Base-by-base conservation (phyloP, 2,888 invertebrate genomes). In the Scotopteryx bipunctaria region DNA sequence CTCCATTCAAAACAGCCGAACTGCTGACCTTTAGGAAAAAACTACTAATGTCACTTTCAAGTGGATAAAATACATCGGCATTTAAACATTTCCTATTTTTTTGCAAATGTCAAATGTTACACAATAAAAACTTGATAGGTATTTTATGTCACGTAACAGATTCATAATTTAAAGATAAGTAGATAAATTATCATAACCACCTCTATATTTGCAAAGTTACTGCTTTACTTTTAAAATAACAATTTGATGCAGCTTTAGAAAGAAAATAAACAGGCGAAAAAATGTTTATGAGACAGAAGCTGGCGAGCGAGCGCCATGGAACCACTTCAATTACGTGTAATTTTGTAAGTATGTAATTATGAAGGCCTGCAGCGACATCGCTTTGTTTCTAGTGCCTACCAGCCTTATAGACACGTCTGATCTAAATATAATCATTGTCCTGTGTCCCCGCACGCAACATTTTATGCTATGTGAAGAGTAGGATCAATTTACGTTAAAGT, bases 311-410 rank as follows among this genome's bases (percentile, higher is more conserved):
- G 69, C 68, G 70, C 42, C 37, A 43, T 38, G 50, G 42, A 71
- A 71, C 70, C 70, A 66, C 75, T 66, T 64, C 71, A 74, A 78
- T 80, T 81, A 79, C 71, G 64, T 68, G 65, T 73, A 73, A 78
- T 81, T 80, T 75, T 60, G 73, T 66, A 74, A 72, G 72, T 66
- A 73, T 68, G 77, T 75, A 79, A 81, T 83, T 81, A 81, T 72
- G 61, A 54, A 61, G 66, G 65, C 61, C 67, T 70, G 64, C 53
- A 61, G 68, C 71, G 76, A 78, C 81, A 76, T 73, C 62, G 69
- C 70, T 73, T 69, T 69, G 73, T 67, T 60, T 68, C 66, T 61
- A 71, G 73, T 71, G 66, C 67, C 62, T 61, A 50, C 61, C 57
- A 63, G 55, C 57, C 59, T 58, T 58, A 63, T 60, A 60, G 47